Percentiles rank a stretch among this genome's conserved stretches.
These are phyloP conservation scores for Ophion slaviceki DNA, from an alignment of 2,888 invertebrate genomes.

Conservation along the genomic window DNA sequence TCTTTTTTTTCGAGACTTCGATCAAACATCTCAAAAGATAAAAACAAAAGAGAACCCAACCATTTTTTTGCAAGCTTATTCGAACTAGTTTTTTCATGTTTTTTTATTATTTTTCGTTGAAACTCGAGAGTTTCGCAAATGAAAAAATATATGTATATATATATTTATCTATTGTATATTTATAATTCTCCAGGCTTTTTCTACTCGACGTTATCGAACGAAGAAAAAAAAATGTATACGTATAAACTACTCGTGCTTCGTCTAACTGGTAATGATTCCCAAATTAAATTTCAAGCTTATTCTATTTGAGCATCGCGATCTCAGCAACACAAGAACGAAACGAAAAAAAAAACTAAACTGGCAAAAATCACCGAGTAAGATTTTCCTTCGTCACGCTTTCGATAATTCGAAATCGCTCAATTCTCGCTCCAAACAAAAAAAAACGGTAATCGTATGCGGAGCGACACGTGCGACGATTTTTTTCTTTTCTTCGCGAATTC, in stretches of 20 bases:
- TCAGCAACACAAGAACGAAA: conserved; percentile 20
- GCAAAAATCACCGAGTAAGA: conserved; percentile 15
- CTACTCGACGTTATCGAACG: conserved; percentile 2
- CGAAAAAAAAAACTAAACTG: conserved; percentile 8
- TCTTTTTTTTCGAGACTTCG: not conserved
- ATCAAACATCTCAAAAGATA: not conserved
- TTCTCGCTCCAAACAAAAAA: too few relatives aligned
- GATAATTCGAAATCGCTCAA: not conserved
- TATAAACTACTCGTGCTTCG: conserved; percentile 1
- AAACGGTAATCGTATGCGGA: not conserved
- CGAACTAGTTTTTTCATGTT: conserved; percentile 1
- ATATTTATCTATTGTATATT: not conserved
- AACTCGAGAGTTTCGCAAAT: conserved; percentile 7
- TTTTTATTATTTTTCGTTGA: not conserved
- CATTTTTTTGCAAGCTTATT: not conserved
- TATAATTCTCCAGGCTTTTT: conserved; percentile 13
- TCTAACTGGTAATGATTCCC: conserved; percentile 27
- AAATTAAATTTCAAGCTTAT: conserved; percentile 25
- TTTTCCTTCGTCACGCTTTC: conserved; percentile 7
- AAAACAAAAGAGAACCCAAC: conserved; percentile 1
- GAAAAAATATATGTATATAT: conserved; percentile 10
- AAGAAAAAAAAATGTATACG: not conserved
- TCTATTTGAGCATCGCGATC: conserved; percentile 13
- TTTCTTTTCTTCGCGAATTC: not conserved
- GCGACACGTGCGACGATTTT: not conserved